phyloP scores from a whole-genome alignment of 2,113 vertebrate species.

The Takifugu flavidus region DNA sequence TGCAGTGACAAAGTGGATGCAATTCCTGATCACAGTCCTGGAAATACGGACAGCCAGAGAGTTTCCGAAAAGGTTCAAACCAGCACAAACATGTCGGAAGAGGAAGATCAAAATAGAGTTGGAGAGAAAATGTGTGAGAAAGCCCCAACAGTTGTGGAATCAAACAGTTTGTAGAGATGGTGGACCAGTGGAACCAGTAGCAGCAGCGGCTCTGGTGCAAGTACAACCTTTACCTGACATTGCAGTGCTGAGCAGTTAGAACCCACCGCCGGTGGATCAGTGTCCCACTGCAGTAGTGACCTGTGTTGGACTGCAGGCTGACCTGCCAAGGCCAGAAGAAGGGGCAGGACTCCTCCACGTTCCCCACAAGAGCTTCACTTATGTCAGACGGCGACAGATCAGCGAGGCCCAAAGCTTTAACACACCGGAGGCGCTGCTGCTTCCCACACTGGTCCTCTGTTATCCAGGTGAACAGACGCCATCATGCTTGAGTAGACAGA shows the following conservation, averaged over 20 bases:
- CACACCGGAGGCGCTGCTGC: constrained; percentile 26
- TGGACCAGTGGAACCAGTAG: neutral
- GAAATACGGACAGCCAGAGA: too few relatives aligned
- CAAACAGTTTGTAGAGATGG: too few relatives aligned
- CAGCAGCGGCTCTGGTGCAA: neutral
- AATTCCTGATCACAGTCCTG: too few relatives aligned
- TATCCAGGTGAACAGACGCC: neutral
- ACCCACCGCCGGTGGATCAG: constrained; percentile 77
- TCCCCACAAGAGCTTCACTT: constrained; percentile 38
- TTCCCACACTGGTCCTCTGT: constrained; percentile 53
- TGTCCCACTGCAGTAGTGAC: constrained; percentile 76
- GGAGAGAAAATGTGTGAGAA: too few relatives aligned
- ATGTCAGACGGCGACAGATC: constrained; percentile 1
- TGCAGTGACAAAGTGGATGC: constrained; percentile 13
- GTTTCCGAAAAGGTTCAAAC: too few relatives aligned
- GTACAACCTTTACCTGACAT: constrained; percentile 32
- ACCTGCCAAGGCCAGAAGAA: constrained; percentile 82
- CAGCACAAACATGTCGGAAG: too few relatives aligned
- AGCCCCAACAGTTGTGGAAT: too few relatives aligned
- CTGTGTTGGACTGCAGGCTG: constrained; percentile 66
- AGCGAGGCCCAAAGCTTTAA: constrained; percentile 1
- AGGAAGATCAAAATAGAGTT: too few relatives aligned
- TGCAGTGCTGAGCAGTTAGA: constrained; percentile 70
- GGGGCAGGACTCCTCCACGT: constrained; percentile 60
- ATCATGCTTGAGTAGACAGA: too few relatives aligned